Evolutionary conservation across 1,140 invertebrate species (phyloP).

Genomic region (Diorhabda carinulata): DNA sequence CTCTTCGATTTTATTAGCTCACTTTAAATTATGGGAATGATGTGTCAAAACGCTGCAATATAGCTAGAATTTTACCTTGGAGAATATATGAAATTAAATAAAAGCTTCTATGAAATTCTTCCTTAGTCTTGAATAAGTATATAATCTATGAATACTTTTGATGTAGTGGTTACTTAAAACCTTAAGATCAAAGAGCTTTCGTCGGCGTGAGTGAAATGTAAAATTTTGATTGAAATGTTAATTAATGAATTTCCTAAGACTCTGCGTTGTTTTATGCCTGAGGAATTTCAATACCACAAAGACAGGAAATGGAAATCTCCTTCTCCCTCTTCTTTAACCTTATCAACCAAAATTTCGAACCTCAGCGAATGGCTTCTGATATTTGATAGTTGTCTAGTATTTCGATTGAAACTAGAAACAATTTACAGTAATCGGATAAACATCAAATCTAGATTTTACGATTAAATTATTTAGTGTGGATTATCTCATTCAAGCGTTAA

Average conservation of each 20-base stretch:
- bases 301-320: not conserved
- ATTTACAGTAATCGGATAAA: too few species aligned
- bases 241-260: not conserved
- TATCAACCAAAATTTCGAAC: not conserved
- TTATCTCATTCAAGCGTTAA: too few species aligned
- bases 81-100: too few species aligned
- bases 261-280: not conserved
- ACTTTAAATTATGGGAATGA: too few species aligned
- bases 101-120: too few species aligned
- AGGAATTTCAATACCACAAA: not conserved
- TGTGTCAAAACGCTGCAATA: too few species aligned
- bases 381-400: not conserved
- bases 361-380: not conserved
- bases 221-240: slow-evolving; percentile 3
- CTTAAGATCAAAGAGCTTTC: not conserved
- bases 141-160: not conserved
- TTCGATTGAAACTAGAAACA: not conserved
- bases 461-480: too few species aligned
- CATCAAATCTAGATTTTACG: too few species aligned
- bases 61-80: too few species aligned
- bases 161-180: not conserved
- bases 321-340: not conserved
- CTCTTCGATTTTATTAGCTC: too few species aligned
- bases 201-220: not conserved
- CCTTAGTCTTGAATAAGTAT: not conserved